Evolutionary conservation across 2,113 vertebrate genomes (phyloP).

Genomic region (Rutilus rutilus): DNA sequence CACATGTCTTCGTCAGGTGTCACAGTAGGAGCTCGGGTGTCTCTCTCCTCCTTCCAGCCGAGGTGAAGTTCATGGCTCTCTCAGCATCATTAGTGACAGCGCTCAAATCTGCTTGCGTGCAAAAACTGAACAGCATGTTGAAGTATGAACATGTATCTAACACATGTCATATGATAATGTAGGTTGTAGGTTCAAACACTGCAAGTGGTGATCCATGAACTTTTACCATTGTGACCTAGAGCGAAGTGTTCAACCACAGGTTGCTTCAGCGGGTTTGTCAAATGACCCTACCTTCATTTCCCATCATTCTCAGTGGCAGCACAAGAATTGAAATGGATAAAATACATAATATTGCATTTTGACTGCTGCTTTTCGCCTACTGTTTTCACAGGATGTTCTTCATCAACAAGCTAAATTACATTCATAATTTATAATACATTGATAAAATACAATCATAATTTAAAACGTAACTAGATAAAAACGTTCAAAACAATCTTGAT

Average conservation of each 20-base stretch:
- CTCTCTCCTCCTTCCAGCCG: neutral
- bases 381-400: neutral
- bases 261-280: neutral
- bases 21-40: slow-evolving; percentile 57
- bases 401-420: neutral
- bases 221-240: neutral
- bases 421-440: neutral
- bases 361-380: neutral
- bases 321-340: neutral
- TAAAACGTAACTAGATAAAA: no score
- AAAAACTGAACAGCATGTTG: neutral
- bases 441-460: no score
- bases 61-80: slow-evolving; percentile 7
- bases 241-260: neutral
- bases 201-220: neutral
- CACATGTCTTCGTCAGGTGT: slow-evolving; percentile 58
- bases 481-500: no score
- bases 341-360: neutral
- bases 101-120: neutral
- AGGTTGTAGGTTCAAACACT: neutral
- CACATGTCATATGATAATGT: neutral
- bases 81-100: slow-evolving; percentile 7
- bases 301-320: neutral
- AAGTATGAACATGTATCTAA: neutral
- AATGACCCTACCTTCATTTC: neutral